Evolutionary conservation across 1,140 invertebrate genomes (phyloP).

Genomic region (Anastrepha ludens): DNA sequence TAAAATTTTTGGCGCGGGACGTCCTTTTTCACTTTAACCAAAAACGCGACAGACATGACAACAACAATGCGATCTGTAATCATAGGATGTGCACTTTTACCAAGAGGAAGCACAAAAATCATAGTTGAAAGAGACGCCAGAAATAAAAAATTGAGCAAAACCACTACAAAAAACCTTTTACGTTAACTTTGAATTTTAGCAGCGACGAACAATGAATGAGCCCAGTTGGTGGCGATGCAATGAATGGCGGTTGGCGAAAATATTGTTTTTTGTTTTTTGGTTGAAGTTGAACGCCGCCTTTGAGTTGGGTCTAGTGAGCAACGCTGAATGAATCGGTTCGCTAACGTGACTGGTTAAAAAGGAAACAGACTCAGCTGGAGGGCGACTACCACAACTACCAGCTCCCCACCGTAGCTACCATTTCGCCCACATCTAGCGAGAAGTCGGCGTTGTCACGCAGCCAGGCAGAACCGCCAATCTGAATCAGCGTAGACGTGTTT

Average conservation of each 20-base stretch:
- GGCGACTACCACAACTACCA: not conserved
- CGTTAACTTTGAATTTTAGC: conserved; percentile 45
- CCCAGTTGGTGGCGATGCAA: conserved; percentile 11
- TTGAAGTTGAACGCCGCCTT: conserved; percentile 20
- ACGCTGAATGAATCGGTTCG: conserved; percentile 1
- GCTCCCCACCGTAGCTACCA: not conserved
- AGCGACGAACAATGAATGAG: conserved; percentile 31
- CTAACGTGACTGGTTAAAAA: conserved; percentile 17
- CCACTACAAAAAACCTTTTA: not conserved
- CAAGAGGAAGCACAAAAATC: not conserved
- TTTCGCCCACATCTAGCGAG: not conserved
- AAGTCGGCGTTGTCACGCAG: not conserved
- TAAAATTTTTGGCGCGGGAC: not conserved
- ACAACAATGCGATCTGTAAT: not conserved
- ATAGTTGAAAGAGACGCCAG: not conserved
- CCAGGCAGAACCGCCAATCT: conserved; percentile 10
- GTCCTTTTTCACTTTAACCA: conserved; percentile 7
- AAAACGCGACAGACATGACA: conserved; percentile 3
- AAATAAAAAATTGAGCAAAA: not conserved
- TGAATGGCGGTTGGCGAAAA: conserved; percentile 2
- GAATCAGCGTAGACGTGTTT: not conserved
- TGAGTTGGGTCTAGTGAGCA: conserved; percentile 34
- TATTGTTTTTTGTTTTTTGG: conserved; percentile 14
- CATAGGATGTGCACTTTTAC: not conserved
- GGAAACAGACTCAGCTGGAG: conserved; percentile 41